Evolutionary conservation across 2,888 invertebrate species (phyloP).

Genomic region (Agriopis marginaria): DNA sequence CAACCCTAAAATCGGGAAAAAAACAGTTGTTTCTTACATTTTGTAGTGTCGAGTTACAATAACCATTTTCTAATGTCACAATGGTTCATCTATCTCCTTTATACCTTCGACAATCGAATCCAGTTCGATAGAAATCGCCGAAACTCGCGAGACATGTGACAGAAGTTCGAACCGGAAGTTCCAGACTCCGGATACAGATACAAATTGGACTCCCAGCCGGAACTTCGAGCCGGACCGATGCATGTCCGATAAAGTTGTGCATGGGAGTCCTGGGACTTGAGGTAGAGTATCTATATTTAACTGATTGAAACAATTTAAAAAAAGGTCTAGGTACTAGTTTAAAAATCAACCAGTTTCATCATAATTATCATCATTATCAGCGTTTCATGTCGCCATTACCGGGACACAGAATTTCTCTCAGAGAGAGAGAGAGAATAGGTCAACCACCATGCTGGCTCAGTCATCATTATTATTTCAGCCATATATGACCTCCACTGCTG

Average conservation of each 20-base stretch:
- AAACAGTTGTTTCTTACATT: too few relatives aligned
- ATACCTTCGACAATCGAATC: slow-evolving; percentile 38
- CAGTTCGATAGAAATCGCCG: slow-evolving; percentile 67
- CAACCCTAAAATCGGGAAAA: too few relatives aligned
- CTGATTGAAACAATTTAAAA: neutral
- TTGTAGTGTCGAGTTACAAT: too few relatives aligned
- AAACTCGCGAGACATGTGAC: slow-evolving; percentile 75
- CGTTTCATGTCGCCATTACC: too few relatives aligned
- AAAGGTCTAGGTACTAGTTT: too few relatives aligned
- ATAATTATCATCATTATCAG: too few relatives aligned
- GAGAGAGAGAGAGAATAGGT: too few relatives aligned
- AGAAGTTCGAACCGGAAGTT: slow-evolving; percentile 57
- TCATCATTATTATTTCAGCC: too few relatives aligned
- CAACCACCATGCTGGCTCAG: too few relatives aligned
- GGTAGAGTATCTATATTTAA: neutral
- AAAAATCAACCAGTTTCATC: too few relatives aligned
- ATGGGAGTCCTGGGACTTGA: neutral
- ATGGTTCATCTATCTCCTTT: slow-evolving; percentile 40
- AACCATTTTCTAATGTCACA: neutral
- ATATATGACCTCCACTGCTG: too few relatives aligned
- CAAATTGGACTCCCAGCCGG: slow-evolving; percentile 58
- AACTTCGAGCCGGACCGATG: slow-evolving; percentile 37
- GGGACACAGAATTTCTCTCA: too few relatives aligned
- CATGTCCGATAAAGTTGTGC: slow-evolving; percentile 21
- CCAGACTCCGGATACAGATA: slow-evolving; percentile 51